phyloP scores from a whole-genome alignment of 2,888 invertebrate species.

The Melanotus villosus region DNA sequence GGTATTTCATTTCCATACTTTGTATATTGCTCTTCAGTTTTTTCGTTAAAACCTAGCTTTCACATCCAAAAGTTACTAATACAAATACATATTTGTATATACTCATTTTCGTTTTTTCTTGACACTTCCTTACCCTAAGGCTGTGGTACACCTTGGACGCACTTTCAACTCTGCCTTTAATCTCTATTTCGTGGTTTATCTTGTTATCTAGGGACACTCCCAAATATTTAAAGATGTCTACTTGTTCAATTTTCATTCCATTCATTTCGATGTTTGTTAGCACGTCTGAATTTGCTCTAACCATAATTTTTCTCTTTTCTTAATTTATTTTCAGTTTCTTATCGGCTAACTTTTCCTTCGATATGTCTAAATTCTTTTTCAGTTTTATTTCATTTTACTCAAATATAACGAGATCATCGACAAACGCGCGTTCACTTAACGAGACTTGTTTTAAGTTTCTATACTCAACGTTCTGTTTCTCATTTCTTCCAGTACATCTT shows the following conservation, averaged over 20 bases:
- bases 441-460: background rate
- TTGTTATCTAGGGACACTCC: background rate
- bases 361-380: background rate
- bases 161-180: background rate
- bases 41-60: background rate
- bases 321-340: background rate
- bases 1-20: too few species aligned
- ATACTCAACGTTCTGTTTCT: background rate
- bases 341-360: background rate
- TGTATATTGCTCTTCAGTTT: too few species aligned
- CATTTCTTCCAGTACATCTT: background rate
- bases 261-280: background rate
- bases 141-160: background rate
- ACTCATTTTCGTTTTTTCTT: background rate
- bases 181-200: background rate
- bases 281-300: background rate
- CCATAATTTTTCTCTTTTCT: background rate
- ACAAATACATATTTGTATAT: background rate
- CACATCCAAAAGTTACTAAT: too few species aligned
- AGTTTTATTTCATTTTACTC: background rate
- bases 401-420: background rate
- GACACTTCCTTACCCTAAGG: background rate
- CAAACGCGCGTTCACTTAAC: conserved; percentile 1
- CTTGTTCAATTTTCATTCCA: background rate
- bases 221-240: background rate